phyloP scores from a whole-genome alignment of 2,888 invertebrate species.

The Drosophila monieri region DNA sequence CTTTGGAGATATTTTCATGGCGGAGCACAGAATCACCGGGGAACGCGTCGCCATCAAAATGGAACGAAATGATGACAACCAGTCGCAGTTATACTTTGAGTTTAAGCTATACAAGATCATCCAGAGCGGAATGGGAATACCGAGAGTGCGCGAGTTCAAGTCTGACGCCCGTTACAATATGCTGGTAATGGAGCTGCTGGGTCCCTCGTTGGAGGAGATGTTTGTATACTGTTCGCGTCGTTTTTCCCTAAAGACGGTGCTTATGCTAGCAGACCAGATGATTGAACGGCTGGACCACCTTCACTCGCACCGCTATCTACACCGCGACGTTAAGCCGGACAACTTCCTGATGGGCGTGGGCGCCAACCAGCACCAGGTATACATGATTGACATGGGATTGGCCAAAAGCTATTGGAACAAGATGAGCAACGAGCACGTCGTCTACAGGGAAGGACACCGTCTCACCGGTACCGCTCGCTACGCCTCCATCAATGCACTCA shows the following conservation, averaged over 20 bases:
- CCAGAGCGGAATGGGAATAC: slow-evolving; percentile 15
- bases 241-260: slow-evolving; percentile 58
- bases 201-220: slow-evolving; percentile 46
- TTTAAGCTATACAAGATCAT: slow-evolving; percentile 14
- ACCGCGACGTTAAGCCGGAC: slow-evolving; percentile 58
- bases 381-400: slow-evolving; percentile 57
- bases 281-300: slow-evolving; percentile 41
- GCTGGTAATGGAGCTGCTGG: slow-evolving; percentile 57
- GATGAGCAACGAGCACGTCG: background rate
- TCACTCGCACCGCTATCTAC: slow-evolving; percentile 31
- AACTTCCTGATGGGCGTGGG: slow-evolving; percentile 47
- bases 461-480: slow-evolving; percentile 52
- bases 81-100: slow-evolving; percentile 23
- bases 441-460: fast-evolving
- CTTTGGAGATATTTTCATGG: slow-evolving; percentile 48
- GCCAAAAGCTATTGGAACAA: slow-evolving; percentile 14
- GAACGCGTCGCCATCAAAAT: slow-evolving; percentile 50
- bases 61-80: background rate
- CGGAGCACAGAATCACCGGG: background rate
- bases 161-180: background rate
- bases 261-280: slow-evolving; percentile 53
- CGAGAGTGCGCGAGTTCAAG: slow-evolving; percentile 10
- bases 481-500: slow-evolving; percentile 39
- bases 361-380: background rate
- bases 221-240: slow-evolving; percentile 32